A percentile compares a stretch with the other conserved stretches of the same genome.
Conservation (phyloP, 2,797 vertebrate species). For the Vespertilio murinus region DNA sequence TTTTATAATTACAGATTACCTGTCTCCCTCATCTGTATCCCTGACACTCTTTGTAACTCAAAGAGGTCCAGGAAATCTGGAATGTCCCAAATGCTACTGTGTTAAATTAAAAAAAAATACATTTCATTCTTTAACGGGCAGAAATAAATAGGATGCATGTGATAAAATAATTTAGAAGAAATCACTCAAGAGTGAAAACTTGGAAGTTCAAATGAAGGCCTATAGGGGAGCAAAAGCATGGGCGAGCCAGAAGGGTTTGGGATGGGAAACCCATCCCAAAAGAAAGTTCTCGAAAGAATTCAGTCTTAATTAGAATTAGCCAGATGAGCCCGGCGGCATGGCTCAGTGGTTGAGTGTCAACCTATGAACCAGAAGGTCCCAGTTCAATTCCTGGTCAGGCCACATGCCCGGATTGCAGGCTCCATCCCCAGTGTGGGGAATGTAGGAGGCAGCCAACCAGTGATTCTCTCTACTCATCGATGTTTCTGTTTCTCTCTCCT, state of each 20-base stretch:
- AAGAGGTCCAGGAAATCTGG: background rate
- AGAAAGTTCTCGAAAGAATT: background rate
- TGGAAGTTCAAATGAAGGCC: background rate
- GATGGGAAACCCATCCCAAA: too few relatives aligned
- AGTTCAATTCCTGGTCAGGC: too few relatives aligned
- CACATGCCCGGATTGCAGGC: too few relatives aligned
- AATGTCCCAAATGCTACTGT: background rate
- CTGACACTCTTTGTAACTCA: background rate
- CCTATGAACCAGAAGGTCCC: too few relatives aligned
- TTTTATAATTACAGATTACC: background rate
- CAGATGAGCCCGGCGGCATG: too few relatives aligned
- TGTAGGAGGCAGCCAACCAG: too few relatives aligned
- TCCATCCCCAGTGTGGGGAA: too few relatives aligned
- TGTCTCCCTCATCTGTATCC: background rate
- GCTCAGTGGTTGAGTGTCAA: too few relatives aligned
- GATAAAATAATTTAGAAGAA: background rate
- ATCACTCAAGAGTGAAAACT: background rate
- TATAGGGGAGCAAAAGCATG: accelerated
- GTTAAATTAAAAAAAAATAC: background rate
- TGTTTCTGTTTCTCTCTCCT: too few relatives aligned
- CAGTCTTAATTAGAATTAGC: too few relatives aligned
- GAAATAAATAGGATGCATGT: background rate
- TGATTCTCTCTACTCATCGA: too few relatives aligned
- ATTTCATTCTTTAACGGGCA: background rate
- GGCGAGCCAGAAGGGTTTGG: background rate